A percentile compares a stretch with the other conserved stretches of the same genome.
phyloP scores from a whole-genome alignment of 2,888 invertebrate species.

The Melanchra persicariae region DNA sequence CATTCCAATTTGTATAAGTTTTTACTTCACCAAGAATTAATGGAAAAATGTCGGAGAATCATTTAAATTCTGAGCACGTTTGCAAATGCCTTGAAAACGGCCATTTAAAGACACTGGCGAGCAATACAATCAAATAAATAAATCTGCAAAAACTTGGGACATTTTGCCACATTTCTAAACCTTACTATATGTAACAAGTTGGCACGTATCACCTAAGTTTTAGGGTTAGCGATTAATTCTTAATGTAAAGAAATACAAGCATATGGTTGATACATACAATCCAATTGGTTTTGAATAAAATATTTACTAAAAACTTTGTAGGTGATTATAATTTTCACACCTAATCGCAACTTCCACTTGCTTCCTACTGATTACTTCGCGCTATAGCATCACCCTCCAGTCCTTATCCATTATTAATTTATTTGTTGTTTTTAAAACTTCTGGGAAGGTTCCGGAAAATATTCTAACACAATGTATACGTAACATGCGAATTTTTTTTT shows the following conservation, averaged over 20 bases:
- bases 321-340: no score
- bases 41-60: constrained; percentile 24
- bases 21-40: constrained; percentile 30
- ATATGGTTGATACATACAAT: constrained; percentile 3
- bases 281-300: no score
- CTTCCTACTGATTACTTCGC: no score
- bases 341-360: no score
- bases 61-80: constrained; percentile 55
- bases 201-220: constrained; percentile 35
- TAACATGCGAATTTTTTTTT: no score
- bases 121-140: constrained; percentile 65
- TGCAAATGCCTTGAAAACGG: constrained; percentile 52
- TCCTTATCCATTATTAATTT: no score
- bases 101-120: constrained; percentile 55
- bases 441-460: no score
- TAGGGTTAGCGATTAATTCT: constrained; percentile 40
- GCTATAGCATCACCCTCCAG: no score
- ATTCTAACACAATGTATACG: no score
- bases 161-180: constrained; percentile 57
- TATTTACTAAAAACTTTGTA: no score
- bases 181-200: constrained; percentile 65
- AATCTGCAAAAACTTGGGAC: constrained; percentile 65
- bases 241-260: constrained; percentile 19
- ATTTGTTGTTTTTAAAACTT: no score
- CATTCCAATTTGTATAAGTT: constrained; percentile 44